phyloP scores from a whole-genome alignment of 2,113 vertebrate species.

The Oncorhynchus masou region DNA sequence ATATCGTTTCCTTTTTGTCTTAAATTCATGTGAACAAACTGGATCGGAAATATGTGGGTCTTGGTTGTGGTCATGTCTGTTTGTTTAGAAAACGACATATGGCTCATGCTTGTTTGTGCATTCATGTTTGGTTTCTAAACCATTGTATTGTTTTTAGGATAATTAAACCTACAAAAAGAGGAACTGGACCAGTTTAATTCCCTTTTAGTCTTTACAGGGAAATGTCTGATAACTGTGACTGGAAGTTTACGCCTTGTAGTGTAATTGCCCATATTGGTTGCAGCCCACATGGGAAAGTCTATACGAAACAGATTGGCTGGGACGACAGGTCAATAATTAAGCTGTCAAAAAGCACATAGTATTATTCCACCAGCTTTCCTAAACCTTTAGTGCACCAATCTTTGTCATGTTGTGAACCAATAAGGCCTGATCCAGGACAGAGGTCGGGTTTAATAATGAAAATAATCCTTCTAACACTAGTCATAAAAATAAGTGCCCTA shows the following conservation, averaged over 20 bases:
- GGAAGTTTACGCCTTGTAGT: not conserved
- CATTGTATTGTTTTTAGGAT: not conserved
- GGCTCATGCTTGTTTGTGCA: not conserved
- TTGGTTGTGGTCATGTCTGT: slow-evolving; percentile 24
- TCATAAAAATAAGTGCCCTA: slow-evolving; percentile 9
- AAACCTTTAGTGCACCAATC: not conserved
- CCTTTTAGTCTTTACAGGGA: not conserved
- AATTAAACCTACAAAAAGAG: not conserved
- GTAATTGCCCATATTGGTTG: not conserved
- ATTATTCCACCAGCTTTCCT: not conserved
- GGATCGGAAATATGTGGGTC: not conserved
- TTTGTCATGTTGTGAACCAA: not conserved
- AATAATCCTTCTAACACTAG: not conserved
- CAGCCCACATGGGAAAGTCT: not conserved
- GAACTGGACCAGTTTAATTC: not conserved
- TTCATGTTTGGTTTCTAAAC: not conserved
- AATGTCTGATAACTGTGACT: not conserved
- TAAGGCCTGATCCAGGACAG: not conserved
- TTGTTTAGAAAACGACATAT: not conserved
- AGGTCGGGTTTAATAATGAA: not conserved
- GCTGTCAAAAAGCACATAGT: not conserved
- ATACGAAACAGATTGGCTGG: not conserved
- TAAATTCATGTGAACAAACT: slow-evolving; percentile 22
- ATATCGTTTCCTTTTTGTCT: slow-evolving; percentile 7
- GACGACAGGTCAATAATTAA: slow-evolving; percentile 2